phyloP scores from a whole-genome alignment of 2,113 vertebrate species.

The Parotia lawesii region DNA sequence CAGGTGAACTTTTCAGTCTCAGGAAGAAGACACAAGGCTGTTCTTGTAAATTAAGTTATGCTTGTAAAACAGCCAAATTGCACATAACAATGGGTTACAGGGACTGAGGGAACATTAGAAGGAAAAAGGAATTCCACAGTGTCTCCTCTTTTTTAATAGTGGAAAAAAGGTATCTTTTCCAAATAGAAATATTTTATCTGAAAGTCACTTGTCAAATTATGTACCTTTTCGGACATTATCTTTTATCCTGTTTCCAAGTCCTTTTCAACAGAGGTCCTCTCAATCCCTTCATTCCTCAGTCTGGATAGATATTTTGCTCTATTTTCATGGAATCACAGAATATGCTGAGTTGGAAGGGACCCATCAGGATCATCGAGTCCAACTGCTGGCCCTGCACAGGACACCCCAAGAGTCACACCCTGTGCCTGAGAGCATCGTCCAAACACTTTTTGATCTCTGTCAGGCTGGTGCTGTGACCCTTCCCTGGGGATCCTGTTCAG shows the following conservation, averaged over 20 bases:
- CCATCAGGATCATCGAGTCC: neutral
- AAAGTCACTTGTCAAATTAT: neutral
- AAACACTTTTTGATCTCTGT: neutral
- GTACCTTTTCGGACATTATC: neutral
- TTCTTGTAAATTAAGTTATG: neutral
- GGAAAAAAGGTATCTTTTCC: neutral
- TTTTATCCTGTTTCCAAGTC: neutral
- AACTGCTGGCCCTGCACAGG: neutral
- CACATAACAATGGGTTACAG: neutral
- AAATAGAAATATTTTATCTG: neutral
- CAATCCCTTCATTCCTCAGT: neutral
- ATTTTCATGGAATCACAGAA: neutral
- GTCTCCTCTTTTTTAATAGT: neutral
- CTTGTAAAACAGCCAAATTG: neutral
- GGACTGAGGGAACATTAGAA: neutral
- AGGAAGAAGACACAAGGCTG: neutral
- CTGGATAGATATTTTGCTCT: neutral
- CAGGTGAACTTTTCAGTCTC: neutral
- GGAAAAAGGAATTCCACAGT: neutral
- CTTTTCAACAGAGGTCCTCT: neutral
- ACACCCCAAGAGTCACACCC: too few relatives aligned
- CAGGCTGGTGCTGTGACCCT: neutral
- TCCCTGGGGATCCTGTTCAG: neutral
- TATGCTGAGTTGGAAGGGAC: neutral
- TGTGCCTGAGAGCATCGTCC: accelerated